A percentile compares a stretch with the other conserved stretches of the same genome.
Evolutionary conservation across 1,140 invertebrate genomes (phyloP).

Genomic region (Pseudomyrmex flavicornis): DNA sequence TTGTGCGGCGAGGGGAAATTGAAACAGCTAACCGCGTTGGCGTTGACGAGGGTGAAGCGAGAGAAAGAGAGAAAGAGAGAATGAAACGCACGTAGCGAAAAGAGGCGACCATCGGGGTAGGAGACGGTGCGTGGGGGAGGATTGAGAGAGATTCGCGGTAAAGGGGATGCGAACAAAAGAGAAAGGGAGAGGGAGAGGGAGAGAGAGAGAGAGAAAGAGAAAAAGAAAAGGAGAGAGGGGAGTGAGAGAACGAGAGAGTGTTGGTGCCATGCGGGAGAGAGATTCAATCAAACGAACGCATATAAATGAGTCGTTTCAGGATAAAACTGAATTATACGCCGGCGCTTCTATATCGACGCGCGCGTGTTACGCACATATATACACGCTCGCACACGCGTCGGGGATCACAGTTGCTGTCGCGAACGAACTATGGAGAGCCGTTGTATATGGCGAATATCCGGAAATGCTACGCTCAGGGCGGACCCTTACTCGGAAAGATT

Average conservation of each 20-base stretch:
- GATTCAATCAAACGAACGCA: slow-evolving; percentile 83
- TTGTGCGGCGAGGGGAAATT: slow-evolving; percentile 80
- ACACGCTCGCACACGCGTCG: slow-evolving; percentile 6
- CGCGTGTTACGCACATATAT: slow-evolving; percentile 34
- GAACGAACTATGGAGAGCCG: slow-evolving; percentile 30
- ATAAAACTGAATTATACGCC: slow-evolving; percentile 81
- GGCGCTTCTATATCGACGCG: slow-evolving; percentile 70
- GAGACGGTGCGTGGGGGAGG: not conserved
- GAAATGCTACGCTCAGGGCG: slow-evolving; percentile 28
- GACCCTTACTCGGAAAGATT: slow-evolving; percentile 65
- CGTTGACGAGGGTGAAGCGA: slow-evolving; percentile 76
- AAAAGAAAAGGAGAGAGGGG: too few relatives aligned
- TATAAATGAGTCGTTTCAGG: slow-evolving; percentile 83
- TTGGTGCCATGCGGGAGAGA: slow-evolving; percentile 68
- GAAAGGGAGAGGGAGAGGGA: not conserved
- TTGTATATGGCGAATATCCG: slow-evolving; percentile 67
- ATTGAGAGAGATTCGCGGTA: slow-evolving; percentile 6
- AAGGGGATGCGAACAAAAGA: slow-evolving; percentile 52
- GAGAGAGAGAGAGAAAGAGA: slow-evolving; percentile 7
- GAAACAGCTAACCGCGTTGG: slow-evolving; percentile 82
- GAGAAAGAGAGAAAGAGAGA: slow-evolving; percentile 56
- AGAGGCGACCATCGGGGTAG: slow-evolving; percentile 51
- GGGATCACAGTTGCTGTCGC: slow-evolving; percentile 62
- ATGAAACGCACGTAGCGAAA: slow-evolving; percentile 49
- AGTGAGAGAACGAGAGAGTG: slow-evolving; percentile 44